Evolutionary conservation across 2,888 invertebrate species (phyloP).

Genomic region (Chloromyia formosa): DNA sequence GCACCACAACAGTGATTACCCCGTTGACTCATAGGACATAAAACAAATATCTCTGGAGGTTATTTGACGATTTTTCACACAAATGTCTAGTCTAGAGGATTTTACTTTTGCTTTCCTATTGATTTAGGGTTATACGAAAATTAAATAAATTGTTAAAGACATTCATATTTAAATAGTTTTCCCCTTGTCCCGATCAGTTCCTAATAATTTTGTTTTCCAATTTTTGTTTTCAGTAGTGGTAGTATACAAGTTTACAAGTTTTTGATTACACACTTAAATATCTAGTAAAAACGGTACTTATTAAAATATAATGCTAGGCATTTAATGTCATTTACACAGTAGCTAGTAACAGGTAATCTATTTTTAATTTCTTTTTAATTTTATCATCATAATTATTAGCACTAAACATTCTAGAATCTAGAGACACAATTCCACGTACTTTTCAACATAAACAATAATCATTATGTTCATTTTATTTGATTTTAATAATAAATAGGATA

Average conservation of each 20-base stretch:
- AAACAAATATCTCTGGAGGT: no score
- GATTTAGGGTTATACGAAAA: no score
- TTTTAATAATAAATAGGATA: conserved; percentile 21
- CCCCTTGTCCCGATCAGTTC: no score
- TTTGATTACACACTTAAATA: conserved; percentile 41
- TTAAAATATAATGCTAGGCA: conserved; percentile 21
- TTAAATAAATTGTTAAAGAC: not conserved
- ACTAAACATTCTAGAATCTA: not conserved
- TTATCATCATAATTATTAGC: not conserved
- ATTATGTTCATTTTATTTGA: conserved; percentile 28
- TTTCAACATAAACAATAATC: conserved; percentile 36
- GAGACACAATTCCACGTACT: not conserved
- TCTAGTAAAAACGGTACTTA: conserved; percentile 14
- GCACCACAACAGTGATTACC: no score
- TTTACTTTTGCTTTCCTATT: no score
- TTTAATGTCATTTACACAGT: conserved; percentile 19
- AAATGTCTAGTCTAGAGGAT: no score
- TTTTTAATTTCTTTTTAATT: conserved; percentile 31
- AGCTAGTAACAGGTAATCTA: conserved; percentile 38
- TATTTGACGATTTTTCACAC: no score
- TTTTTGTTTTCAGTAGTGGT: conserved; percentile 1
- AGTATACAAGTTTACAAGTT: conserved; percentile 42
- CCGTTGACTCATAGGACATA: no score
- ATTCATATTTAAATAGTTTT: no score
- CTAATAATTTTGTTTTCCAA: no score